phyloP scores from a whole-genome alignment of 2,797 vertebrate species.

The Todus mexicanus region DNA sequence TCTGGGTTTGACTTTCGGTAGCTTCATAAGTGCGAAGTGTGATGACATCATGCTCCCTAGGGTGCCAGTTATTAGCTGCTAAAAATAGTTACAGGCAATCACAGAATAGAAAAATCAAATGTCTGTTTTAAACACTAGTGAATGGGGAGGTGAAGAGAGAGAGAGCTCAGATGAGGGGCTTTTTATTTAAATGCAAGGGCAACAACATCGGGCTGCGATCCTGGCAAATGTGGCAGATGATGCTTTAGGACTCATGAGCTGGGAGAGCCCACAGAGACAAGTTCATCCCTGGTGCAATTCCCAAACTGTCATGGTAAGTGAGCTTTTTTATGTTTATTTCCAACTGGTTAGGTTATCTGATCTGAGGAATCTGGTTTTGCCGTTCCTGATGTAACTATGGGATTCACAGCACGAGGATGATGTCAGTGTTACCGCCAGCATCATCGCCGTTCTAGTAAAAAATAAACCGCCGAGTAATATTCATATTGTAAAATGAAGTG shows the following conservation, averaged over 20 bases:
- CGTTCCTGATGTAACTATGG: neutral
- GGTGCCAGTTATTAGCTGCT: constrained; percentile 66
- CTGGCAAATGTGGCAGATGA: neutral
- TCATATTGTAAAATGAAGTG: neutral
- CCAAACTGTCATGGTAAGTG: constrained; percentile 37
- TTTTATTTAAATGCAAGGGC: neutral
- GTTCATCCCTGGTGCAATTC: neutral
- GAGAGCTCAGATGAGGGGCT: neutral
- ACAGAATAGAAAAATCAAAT: constrained; percentile 60
- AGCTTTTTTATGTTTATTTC: constrained; percentile 18
- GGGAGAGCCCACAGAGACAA: neutral
- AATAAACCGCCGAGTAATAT: neutral
- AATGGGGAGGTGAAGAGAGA: constrained; percentile 19
- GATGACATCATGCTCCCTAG: constrained; percentile 65
- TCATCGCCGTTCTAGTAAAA: neutral
- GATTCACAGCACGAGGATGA: neutral
- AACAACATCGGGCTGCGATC: neutral
- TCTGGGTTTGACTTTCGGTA: constrained; percentile 31
- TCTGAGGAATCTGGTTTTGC: neutral
- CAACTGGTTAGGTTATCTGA: neutral
- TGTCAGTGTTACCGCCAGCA: neutral
- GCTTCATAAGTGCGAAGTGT: constrained; percentile 20
- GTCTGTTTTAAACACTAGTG: constrained; percentile 22
- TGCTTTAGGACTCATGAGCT: neutral
- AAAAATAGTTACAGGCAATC: constrained; percentile 68